Conservation (phyloP, 2,113 vertebrate genomes). For the Lagopus muta region DNA sequence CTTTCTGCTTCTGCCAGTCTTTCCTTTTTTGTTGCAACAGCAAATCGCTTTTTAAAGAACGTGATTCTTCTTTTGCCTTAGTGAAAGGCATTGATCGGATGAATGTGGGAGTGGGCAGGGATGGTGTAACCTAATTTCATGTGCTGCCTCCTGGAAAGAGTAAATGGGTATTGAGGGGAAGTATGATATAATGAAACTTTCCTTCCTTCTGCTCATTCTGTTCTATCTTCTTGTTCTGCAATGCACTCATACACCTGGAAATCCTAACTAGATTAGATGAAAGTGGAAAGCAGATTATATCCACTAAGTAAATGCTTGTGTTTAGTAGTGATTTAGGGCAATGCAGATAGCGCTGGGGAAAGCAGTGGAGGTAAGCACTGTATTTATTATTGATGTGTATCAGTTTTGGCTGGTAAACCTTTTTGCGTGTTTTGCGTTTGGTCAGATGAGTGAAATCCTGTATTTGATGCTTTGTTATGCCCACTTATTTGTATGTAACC, state of each 20-base stretch:
- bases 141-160: neutral
- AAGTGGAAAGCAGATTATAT: neutral
- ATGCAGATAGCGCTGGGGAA: accelerated
- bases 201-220: neutral
- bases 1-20: neutral
- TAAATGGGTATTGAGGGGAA: neutral
- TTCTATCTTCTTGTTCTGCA: neutral
- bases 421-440: accelerated
- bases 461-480: neutral
- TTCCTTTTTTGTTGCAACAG: neutral
- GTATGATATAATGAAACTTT: neutral
- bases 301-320: neutral
- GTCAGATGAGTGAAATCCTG: neutral
- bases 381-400: neutral
- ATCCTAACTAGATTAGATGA: neutral
- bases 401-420: neutral
- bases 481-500: neutral
- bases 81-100: neutral
- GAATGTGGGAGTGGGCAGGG: neutral
- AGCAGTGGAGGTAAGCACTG: accelerated
- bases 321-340: neutral
- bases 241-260: neutral
- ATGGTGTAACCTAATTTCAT: neutral
- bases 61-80: neutral
- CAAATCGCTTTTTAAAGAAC: neutral